A percentile compares a stretch with the other conserved stretches of the same genome.
phyloP scores from a whole-genome alignment of 2,888 invertebrate species.

The Sthenelais limicola region DNA sequence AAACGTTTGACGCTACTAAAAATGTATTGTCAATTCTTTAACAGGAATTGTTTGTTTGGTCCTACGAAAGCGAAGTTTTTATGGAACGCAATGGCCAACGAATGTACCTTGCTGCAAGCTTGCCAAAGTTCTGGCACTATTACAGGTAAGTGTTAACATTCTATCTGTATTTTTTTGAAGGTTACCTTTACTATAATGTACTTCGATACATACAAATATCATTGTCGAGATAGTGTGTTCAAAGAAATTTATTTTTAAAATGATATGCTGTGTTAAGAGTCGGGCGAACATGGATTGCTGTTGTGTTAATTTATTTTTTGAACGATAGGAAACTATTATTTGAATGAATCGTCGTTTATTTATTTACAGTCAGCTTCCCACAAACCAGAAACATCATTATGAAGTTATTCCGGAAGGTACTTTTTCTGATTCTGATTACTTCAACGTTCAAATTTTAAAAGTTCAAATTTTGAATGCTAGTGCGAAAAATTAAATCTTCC shows the following conservation, averaged over 20 bases:
- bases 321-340: too few relatives aligned
- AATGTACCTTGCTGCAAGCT: conserved; percentile 62
- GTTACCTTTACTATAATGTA: neutral
- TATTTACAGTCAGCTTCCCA: conserved; percentile 60
- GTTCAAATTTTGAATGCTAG: too few relatives aligned
- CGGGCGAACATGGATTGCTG: too few relatives aligned
- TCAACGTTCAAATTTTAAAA: too few relatives aligned
- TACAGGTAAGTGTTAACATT: conserved; percentile 57
- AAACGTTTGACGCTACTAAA: too few relatives aligned
- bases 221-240: too few relatives aligned
- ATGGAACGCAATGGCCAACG: conserved; percentile 60
- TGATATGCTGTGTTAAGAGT: too few relatives aligned
- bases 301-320: too few relatives aligned
- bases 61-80: conserved; percentile 64
- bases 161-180: conserved; percentile 2
- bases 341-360: too few relatives aligned
- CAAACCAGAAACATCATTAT: conserved; percentile 63
- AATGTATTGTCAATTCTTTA: neutral
- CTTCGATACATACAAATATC: neutral
- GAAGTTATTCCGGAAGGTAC: conserved; percentile 69
- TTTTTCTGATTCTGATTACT: neutral
- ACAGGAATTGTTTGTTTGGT: conserved; percentile 67
- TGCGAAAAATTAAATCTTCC: too few relatives aligned
- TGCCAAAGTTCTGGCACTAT: conserved; percentile 68
- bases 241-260: too few relatives aligned